phyloP scores from a whole-genome alignment of 2,888 invertebrate genomes.

The Nomada goodeniana region DNA sequence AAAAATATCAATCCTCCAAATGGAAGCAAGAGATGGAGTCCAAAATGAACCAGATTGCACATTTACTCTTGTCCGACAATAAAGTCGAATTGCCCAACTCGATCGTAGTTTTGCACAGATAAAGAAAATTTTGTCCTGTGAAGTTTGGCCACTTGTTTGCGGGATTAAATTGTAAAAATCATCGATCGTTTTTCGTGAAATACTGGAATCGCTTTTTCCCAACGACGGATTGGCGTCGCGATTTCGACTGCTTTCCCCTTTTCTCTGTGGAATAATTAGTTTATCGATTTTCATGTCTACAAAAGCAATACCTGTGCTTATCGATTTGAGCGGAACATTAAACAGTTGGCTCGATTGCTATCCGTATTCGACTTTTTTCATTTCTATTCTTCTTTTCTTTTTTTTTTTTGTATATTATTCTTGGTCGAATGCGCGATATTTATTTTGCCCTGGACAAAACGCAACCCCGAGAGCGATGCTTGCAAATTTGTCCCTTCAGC shows the following conservation, averaged over 20 bases:
- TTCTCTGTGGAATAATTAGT: slow-evolving; percentile 24
- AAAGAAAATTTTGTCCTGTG: background rate
- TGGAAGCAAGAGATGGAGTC: background rate
- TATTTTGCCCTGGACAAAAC: background rate
- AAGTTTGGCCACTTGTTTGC: background rate
- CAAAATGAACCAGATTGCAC: background rate
- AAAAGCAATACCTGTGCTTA: slow-evolving; percentile 34
- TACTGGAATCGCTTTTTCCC: background rate
- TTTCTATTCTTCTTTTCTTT: background rate
- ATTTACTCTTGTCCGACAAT: background rate
- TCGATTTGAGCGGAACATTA: slow-evolving; percentile 14
- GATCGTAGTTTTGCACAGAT: background rate
- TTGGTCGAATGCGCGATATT: background rate
- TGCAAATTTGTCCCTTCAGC: slow-evolving; percentile 5
- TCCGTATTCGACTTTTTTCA: background rate
- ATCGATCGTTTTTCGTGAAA: slow-evolving; percentile 18
- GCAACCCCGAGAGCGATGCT: background rate
- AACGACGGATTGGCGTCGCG: slow-evolving; percentile 19
- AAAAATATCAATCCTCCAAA: background rate
- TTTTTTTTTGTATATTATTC: background rate
- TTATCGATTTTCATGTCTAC: slow-evolving; percentile 31
- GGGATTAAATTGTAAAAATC: slow-evolving; percentile 28
- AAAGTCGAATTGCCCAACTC: background rate
- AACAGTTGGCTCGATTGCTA: slow-evolving; percentile 8
- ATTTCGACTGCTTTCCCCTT: background rate